Evolutionary conservation across 1,140 invertebrate species (phyloP).

Genomic region (Coenobita brevimanus): DNA sequence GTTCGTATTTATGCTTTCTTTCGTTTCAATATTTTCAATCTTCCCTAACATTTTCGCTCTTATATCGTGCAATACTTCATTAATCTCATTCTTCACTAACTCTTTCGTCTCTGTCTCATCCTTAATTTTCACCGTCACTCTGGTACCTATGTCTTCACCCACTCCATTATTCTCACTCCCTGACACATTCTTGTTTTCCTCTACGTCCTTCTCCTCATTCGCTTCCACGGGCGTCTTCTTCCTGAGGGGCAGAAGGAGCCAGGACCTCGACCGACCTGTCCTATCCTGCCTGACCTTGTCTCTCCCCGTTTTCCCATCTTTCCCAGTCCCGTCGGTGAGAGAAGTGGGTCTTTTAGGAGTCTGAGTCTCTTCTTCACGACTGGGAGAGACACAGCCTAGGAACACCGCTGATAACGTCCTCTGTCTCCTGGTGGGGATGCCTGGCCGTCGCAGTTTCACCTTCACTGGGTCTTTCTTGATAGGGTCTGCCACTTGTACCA

Average conservation of each 20-base stretch:
- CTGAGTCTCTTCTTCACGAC: neutral
- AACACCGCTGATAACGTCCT: constrained; percentile 18
- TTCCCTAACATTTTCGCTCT: no score
- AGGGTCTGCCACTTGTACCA: no score
- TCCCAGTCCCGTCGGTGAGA: neutral
- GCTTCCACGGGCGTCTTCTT: neutral
- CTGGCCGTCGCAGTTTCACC: neutral
- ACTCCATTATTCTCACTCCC: no score
- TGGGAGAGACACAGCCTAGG: constrained; percentile 27
- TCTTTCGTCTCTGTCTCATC: neutral
- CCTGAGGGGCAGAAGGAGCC: neutral
- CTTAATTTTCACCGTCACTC: neutral
- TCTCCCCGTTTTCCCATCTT: neutral
- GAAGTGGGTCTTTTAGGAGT: neutral
- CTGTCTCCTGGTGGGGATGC: neutral
- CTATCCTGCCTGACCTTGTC: neutral
- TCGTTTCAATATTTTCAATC: neutral
- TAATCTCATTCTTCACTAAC: no score
- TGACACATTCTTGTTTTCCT: neutral
- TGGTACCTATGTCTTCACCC: no score
- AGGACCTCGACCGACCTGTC: neutral
- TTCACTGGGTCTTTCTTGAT: no score
- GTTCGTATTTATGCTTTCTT: neutral
- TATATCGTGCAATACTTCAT: no score
- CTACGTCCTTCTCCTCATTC: neutral